These are phyloP conservation scores for Drosophila melanosoma DNA, from an alignment of 2,888 invertebrate genomes.

Conservation along the genomic window DNA sequence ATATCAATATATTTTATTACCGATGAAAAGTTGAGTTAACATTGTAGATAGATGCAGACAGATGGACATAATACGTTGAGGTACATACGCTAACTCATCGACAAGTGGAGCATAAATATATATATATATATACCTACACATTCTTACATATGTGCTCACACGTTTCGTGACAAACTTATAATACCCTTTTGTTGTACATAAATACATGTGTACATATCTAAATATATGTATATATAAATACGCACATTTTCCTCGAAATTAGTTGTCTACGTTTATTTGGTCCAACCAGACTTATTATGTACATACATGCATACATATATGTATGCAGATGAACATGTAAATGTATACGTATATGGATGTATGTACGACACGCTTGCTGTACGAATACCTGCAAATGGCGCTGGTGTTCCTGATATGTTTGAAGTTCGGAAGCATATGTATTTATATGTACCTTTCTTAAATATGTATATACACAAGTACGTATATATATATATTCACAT, in stretches of 20 bases:
- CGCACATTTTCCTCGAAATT: constrained; percentile 5
- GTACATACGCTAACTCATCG: not conserved
- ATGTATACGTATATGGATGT: not conserved
- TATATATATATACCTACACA: not conserved
- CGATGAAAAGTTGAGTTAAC: constrained; percentile 1
- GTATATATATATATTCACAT: constrained; percentile 19
- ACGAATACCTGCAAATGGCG: not conserved
- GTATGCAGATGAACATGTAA: not conserved
- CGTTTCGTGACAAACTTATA: not conserved
- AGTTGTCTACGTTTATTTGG: constrained; percentile 13
- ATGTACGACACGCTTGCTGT: not conserved
- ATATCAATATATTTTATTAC: not conserved
- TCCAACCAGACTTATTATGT: not conserved
- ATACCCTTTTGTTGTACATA: not conserved
- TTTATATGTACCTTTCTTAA: not conserved
- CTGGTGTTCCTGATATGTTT: not conserved
- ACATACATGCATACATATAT: not conserved
- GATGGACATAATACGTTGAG: not conserved
- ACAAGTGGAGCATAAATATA: not conserved
- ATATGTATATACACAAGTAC: constrained; percentile 4
- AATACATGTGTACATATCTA: not conserved
- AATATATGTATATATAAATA: not conserved
- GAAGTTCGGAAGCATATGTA: not conserved
- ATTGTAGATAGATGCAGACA: not conserved
- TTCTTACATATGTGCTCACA: not conserved